A percentile compares a stretch with the other conserved stretches of the same genome.
Evolutionary conservation across 2,888 invertebrate species (phyloP).

Genomic region (Copidosoma aretas): DNA sequence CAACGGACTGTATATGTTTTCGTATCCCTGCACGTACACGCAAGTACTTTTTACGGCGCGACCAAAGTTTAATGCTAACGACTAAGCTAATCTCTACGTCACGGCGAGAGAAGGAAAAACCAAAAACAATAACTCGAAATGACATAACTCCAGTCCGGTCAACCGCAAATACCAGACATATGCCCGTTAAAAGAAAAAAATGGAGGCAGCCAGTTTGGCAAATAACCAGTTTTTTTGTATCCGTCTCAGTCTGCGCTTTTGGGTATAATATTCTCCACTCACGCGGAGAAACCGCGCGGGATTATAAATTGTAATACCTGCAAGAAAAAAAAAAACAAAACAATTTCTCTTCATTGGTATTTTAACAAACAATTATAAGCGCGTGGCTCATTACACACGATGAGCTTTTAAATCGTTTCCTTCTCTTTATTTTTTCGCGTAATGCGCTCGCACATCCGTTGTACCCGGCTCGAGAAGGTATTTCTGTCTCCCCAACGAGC

Average conservation of each 20-base stretch:
- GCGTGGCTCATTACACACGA: neutral
- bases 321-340: neutral
- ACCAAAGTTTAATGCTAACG: neutral
- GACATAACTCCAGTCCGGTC: constrained; percentile 27
- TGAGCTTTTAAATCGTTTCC: neutral
- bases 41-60: constrained; percentile 3
- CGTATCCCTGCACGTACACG: neutral
- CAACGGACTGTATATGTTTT: no score
- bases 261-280: constrained; percentile 2
- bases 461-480: no score
- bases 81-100: neutral
- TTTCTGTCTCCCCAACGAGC: neutral
- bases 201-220: neutral
- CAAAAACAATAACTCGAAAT: constrained; percentile 26
- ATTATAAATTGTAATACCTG: neutral
- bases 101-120: neutral
- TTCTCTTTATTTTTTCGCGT: neutral
- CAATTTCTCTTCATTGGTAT: neutral
- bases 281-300: neutral
- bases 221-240: constrained; percentile 31
- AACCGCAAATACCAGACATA: constrained; percentile 10
- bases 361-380: neutral
- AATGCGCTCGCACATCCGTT: no score
- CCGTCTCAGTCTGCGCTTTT: neutral
- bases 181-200: constrained; percentile 11